Base-by-base conservation (phyloP, 2,888 invertebrate genomes). In the Amitus sp. region DNA sequence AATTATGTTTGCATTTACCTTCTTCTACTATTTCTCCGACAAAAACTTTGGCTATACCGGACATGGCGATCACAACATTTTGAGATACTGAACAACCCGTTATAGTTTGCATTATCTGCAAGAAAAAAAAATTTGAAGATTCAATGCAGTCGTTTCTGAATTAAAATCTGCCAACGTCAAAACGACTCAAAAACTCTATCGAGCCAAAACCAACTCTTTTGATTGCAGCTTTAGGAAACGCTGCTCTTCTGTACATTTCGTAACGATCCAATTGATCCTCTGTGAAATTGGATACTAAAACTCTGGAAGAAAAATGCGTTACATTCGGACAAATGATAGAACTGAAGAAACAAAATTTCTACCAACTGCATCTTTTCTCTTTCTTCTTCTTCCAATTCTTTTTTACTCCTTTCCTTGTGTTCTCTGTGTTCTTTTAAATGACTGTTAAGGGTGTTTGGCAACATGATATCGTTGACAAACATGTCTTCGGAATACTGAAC, bases 61-160 rank as follows among this genome's bases (percentile, higher is more conserved):
- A 95, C 95, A 99, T 98, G 0, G 99, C 98, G 74, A 99, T 99
- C 0, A 99, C 98, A 45, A 98, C 98, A 86, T 98, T 98, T 80
- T 98, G 98, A 0, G 97, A 96, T 0, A 98, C 95, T 0, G 97
- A 93, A 78, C 95, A 93, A 0, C 98, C 98, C 0, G 98, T 96
- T 57, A 98, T 96, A 0, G 97, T 96, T 84, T 98, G 97, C 95
- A 99, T 98, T 60, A 91, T 82, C 87, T 89, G 78, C 9, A 79
- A 78, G 43, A 42, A 45, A 23, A 48, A 13, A 45, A 34, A 19
- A n/a, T 37, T 23, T 17, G 7, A 48, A 43, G 40, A 37, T n/a
- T n/a, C n/a, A n/a, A n/a, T n/a, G n/a, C n/a, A n/a, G n/a, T n/a
- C n/a, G n/a, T n/a, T n/a, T n/a, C n/a, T 23, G 23, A 23, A 23